A percentile compares a stretch with the other conserved stretches of the same genome.
Evolutionary conservation across 2,797 vertebrate genomes (phyloP).

Genomic region (Clangula hyemalis): DNA sequence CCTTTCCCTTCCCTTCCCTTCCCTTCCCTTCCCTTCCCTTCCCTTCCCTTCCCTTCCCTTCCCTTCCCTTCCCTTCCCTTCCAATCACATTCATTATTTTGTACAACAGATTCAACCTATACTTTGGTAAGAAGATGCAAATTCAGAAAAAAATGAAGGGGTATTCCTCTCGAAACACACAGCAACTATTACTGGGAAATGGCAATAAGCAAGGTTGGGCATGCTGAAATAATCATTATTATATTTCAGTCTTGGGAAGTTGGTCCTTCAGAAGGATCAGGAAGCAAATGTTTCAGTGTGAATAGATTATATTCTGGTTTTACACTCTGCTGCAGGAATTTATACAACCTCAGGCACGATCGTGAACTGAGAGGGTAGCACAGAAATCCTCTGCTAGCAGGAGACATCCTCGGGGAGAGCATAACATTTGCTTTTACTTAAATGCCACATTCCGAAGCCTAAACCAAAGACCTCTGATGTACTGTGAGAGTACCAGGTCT

Average conservation of each 20-base stretch:
- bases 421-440: background rate
- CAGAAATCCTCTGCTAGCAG: background rate
- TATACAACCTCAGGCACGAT: background rate
- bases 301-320: background rate
- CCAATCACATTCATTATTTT: background rate
- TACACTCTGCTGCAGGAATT: background rate
- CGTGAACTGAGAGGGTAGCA: background rate
- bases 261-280: background rate
- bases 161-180: background rate
- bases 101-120: background rate
- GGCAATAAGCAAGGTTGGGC: background rate
- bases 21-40: too few relatives aligned
- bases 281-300: background rate
- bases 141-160: background rate
- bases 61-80: background rate
- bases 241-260: background rate
- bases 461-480: background rate
- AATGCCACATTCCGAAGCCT: background rate
- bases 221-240: background rate
- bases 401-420: rapidly evolving
- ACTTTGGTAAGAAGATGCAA: background rate
- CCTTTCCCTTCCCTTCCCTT: background rate
- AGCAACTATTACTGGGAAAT: background rate
- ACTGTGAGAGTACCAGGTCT: background rate
- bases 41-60: background rate